These are phyloP conservation scores for Leptopilina myrica DNA, from an alignment of 2,888 invertebrate genomes.

Conservation along the genomic window DNA sequence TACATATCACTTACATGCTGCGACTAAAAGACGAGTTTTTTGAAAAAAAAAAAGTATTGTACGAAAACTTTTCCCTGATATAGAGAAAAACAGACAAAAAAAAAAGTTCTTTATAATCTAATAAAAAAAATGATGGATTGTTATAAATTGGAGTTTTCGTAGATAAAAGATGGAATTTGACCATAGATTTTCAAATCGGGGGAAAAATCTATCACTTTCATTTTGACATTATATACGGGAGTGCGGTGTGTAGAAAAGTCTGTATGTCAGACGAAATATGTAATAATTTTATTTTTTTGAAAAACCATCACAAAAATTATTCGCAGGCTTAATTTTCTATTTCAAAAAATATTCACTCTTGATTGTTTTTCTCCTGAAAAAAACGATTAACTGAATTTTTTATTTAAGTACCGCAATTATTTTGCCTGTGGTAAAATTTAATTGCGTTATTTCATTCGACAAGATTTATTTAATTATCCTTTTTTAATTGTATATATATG, in stretches of 20 bases:
- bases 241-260: background rate
- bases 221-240: background rate
- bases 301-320: no score
- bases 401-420: no score
- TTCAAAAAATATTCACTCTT: background rate
- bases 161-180: background rate
- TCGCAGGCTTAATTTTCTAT: slow-evolving; percentile 15
- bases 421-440: no score
- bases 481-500: no score
- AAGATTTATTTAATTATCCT: no score
- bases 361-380: no score
- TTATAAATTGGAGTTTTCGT: background rate
- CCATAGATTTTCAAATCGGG: background rate
- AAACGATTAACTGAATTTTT: no score
- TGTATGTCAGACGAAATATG: background rate
- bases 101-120: background rate
- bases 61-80: background rate
- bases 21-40: slow-evolving; percentile 1
- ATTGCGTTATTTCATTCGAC: no score
- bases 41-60: background rate
- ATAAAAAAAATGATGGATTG: slow-evolving; percentile 9
- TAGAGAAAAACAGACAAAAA: no score
- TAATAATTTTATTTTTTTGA: background rate
- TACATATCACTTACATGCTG: background rate
- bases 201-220: background rate